Evolutionary conservation across 2,797 vertebrate species (phyloP).

Genomic region (Discoglossus pictus): DNA sequence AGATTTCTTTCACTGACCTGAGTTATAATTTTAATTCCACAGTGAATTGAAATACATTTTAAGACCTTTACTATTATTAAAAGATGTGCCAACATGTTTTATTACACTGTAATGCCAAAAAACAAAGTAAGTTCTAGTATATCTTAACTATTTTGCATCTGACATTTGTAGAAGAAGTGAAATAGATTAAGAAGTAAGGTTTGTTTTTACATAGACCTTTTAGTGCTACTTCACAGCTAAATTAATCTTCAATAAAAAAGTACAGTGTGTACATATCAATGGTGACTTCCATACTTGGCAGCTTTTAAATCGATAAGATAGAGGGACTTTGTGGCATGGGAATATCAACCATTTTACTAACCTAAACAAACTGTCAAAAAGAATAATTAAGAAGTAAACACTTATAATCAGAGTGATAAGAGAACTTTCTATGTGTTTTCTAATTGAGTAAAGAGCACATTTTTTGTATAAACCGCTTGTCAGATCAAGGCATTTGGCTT

Average conservation of each 20-base stretch:
- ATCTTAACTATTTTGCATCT: too few species aligned
- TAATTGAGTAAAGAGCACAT: constrained; percentile 36
- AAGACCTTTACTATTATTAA: too few species aligned
- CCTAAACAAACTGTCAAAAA: constrained; percentile 47
- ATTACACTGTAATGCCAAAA: too few species aligned
- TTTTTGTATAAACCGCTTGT: constrained; percentile 45
- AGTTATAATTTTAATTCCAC: too few species aligned
- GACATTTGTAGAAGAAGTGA: too few species aligned
- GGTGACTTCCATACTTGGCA: constrained; percentile 23
- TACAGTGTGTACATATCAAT: constrained; percentile 9
- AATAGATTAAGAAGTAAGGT: too few species aligned
- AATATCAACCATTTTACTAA: constrained; percentile 38
- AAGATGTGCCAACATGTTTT: too few species aligned
- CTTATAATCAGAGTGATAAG: constrained; percentile 44
- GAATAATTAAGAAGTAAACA: constrained; percentile 45
- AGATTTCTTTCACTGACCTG: too few species aligned
- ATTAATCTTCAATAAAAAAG: constrained; percentile 17
- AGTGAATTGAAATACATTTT: too few species aligned
- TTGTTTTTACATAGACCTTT: too few species aligned
- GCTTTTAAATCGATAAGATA: constrained; percentile 27
- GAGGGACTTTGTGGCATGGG: constrained; percentile 40
- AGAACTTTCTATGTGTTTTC: constrained; percentile 32
- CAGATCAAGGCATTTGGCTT: constrained; percentile 39
- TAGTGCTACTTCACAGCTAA: too few species aligned
- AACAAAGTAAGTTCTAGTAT: too few species aligned